These are phyloP conservation scores for Coelogynopora nodosa DNA, from an alignment of 2,888 invertebrate genomes.

Conservation along the genomic window DNA sequence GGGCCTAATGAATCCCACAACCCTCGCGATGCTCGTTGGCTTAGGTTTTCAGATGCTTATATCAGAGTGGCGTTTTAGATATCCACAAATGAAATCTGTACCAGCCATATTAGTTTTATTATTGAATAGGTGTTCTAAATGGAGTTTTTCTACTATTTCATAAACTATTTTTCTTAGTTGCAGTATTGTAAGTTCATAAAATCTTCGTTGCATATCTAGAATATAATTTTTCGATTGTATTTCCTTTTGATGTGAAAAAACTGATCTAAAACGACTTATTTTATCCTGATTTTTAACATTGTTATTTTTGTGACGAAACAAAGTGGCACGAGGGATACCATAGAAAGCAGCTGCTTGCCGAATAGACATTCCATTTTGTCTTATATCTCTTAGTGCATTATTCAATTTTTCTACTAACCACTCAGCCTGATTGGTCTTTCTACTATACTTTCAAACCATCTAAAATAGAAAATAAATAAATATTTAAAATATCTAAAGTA, in stretches of 20 bases:
- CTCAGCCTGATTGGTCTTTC: slow-evolving; percentile 4
- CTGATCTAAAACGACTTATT: not conserved
- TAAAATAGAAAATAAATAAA: not conserved
- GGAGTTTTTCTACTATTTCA: slow-evolving; percentile 37
- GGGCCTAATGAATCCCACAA: slow-evolving; percentile 41
- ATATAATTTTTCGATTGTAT: not conserved
- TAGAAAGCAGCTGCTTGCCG: not conserved
- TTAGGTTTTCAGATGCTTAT: slow-evolving; percentile 44
- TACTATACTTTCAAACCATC: not conserved
- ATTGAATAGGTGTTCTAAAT: slow-evolving; percentile 42
- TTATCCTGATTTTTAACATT: not conserved
- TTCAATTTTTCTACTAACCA: not conserved
- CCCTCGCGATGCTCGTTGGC: slow-evolving; percentile 48
- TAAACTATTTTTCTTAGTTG: slow-evolving; percentile 37
- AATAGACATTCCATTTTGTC: not conserved
- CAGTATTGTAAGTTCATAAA: not conserved
- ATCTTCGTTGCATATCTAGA: not conserved
- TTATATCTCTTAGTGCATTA: not conserved
- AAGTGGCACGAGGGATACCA: not conserved
- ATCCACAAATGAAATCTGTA: slow-evolving; percentile 44
- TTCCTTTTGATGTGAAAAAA: not conserved
- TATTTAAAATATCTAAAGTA: too few species aligned
- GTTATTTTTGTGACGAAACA: slow-evolving; percentile 3
- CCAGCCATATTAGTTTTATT: slow-evolving; percentile 44
- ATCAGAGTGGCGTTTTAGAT: slow-evolving; percentile 37